Evolutionary conservation across 2,888 invertebrate species (phyloP).

Genomic region (Theretra japonica): DNA sequence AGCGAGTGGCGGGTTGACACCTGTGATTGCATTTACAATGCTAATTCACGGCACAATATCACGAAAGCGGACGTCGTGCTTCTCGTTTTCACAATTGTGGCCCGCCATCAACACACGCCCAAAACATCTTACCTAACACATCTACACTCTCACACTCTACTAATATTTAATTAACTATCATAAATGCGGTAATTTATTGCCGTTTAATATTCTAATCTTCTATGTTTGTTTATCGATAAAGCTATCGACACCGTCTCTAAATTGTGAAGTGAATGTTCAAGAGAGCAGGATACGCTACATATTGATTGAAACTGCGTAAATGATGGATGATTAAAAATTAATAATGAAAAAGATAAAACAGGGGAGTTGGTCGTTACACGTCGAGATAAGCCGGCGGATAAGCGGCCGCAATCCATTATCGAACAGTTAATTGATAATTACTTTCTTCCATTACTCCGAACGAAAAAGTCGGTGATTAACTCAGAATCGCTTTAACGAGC

Average conservation of each 20-base stretch:
- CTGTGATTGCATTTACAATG: slow-evolving; percentile 85
- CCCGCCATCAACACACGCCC: slow-evolving; percentile 36
- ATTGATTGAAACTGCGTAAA: slow-evolving; percentile 44
- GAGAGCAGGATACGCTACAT: neutral
- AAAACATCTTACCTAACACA: slow-evolving; percentile 24
- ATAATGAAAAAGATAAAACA: slow-evolving; percentile 70
- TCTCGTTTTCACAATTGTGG: slow-evolving; percentile 56
- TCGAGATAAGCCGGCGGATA: slow-evolving; percentile 77
- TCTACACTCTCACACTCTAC: neutral
- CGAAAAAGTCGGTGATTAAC: slow-evolving; percentile 83
- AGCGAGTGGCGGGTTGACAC: slow-evolving; percentile 79
- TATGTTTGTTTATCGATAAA: neutral
- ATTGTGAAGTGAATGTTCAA: neutral
- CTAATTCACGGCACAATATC: slow-evolving; percentile 80
- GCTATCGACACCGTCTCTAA: neutral
- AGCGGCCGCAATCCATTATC: slow-evolving; percentile 82
- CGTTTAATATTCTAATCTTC: neutral
- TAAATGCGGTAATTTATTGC: slow-evolving; percentile 1
- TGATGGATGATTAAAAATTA: slow-evolving; percentile 71
- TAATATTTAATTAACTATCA: slow-evolving; percentile 1
- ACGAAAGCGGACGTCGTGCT: slow-evolving; percentile 63
- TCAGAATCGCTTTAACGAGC: slow-evolving; percentile 82
- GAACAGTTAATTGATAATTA: slow-evolving; percentile 84
- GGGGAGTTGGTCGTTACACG: slow-evolving; percentile 68
- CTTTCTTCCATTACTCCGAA: slow-evolving; percentile 82